These are phyloP conservation scores for Oxyura jamaicensis DNA, from an alignment of 2,113 vertebrate species.

Conservation along the genomic window DNA sequence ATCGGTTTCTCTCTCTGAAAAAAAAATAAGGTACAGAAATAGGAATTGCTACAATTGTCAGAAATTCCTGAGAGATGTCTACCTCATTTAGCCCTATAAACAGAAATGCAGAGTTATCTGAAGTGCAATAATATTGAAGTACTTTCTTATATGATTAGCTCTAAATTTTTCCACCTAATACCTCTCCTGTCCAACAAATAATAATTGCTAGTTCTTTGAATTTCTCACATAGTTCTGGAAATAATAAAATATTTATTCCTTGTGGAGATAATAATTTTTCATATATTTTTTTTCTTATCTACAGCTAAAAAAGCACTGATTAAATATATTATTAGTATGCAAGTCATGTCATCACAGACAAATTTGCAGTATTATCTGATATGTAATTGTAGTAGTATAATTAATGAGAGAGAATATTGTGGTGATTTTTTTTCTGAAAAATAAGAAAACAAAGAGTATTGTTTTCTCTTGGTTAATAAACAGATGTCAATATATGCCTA, in stretches of 20 bases:
- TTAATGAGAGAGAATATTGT: constrained; percentile 58
- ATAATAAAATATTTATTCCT: constrained; percentile 72
- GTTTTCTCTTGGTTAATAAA: constrained; percentile 68
- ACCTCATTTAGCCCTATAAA: constrained; percentile 17
- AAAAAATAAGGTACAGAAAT: background rate
- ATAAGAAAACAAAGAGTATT: constrained; percentile 45
- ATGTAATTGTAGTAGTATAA: constrained; percentile 65
- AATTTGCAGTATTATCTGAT: constrained; percentile 67
- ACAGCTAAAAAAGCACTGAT: constrained; percentile 57
- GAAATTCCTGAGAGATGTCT: constrained; percentile 38
- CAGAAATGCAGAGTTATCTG: background rate
- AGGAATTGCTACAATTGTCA: constrained; percentile 23
- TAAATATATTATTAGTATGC: constrained; percentile 59
- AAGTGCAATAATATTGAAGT: constrained; percentile 30
- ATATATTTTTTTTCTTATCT: constrained; percentile 49
- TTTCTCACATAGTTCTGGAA: constrained; percentile 56
- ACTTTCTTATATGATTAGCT: constrained; percentile 53
- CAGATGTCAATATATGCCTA: constrained; percentile 61
- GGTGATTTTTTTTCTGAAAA: constrained; percentile 67
- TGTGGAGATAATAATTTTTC: constrained; percentile 17
- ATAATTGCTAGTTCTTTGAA: constrained; percentile 54
- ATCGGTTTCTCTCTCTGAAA: background rate
- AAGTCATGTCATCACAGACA: constrained; percentile 26
- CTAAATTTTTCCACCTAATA: constrained; percentile 39
- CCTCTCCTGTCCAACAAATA: constrained; percentile 52